phyloP scores from a whole-genome alignment of 2,797 vertebrate genomes.

The Ctenopoma multispine region DNA sequence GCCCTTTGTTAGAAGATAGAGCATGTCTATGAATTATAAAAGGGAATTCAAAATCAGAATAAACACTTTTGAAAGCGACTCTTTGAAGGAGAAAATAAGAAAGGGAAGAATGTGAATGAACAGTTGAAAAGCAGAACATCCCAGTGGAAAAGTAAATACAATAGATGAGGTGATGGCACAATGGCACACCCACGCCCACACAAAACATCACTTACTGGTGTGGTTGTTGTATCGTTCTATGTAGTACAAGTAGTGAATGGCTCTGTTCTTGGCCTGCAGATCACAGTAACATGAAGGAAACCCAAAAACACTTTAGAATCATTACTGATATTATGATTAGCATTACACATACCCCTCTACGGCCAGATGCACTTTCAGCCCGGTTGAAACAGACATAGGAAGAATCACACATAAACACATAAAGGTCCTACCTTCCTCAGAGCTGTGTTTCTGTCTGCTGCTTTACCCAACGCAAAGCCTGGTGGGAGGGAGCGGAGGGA shows the following conservation, averaged over 20 bases:
- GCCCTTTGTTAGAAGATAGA: background rate
- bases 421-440: slow-evolving; percentile 87
- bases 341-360: too few species aligned
- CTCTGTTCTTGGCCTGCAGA: slow-evolving; percentile 94
- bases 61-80: too few species aligned
- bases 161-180: background rate
- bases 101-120: background rate
- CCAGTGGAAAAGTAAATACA: background rate
- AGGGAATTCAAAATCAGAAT: too few species aligned
- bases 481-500: slow-evolving; percentile 13
- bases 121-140: background rate
- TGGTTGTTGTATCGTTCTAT: slow-evolving; percentile 90
- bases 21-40: too few species aligned
- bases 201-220: slow-evolving; percentile 88
- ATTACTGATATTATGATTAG: too few species aligned
- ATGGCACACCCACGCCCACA: background rate
- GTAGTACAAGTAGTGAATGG: slow-evolving; percentile 88
- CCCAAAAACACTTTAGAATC: background rate
- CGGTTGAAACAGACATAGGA: too few species aligned
- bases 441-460: slow-evolving; percentile 87
- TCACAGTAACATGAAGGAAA: slow-evolving; percentile 23
- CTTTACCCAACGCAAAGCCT: slow-evolving; percentile 96
- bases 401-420: too few species aligned
- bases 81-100: background rate
- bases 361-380: too few species aligned